Percentiles rank a stretch among this genome's conserved stretches.
These are phyloP conservation scores for Cyprinus carpio DNA, from an alignment of 2,113 vertebrate genomes.

Conservation along the genomic window DNA sequence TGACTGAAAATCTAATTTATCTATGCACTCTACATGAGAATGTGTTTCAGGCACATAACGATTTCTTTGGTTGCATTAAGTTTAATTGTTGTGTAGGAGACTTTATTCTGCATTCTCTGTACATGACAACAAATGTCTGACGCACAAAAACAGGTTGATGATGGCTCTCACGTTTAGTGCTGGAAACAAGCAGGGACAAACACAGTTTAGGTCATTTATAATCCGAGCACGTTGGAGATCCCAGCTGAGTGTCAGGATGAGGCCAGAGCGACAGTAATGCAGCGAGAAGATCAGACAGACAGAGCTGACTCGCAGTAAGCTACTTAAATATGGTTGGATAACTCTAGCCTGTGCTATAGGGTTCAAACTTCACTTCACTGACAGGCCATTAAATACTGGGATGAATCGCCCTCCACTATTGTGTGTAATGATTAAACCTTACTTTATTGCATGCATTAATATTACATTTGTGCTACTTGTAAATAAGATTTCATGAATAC, in stretches of 20 bases:
- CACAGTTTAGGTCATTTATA: constrained; percentile 21
- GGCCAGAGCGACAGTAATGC: constrained; percentile 23
- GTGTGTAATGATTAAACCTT: constrained; percentile 20
- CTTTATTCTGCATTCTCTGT: background rate
- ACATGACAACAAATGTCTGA: background rate
- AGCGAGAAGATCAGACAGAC: constrained; percentile 30
- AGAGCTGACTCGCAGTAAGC: constrained; percentile 36
- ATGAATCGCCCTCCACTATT: constrained; percentile 13
- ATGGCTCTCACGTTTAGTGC: constrained; percentile 6
- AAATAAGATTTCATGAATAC: background rate
- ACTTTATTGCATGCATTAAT: constrained; percentile 1
- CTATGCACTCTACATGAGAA: background rate
- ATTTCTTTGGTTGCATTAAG: too few relatives aligned
- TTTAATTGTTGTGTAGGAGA: background rate
- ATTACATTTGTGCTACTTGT: background rate
- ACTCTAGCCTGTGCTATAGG: constrained; percentile 3
- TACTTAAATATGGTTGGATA: constrained; percentile 33
- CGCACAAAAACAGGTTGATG: background rate
- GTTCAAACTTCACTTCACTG: constrained; percentile 24
- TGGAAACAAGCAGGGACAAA: background rate
- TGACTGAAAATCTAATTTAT: background rate
- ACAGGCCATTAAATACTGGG: constrained; percentile 16
- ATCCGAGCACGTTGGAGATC: constrained; percentile 20
- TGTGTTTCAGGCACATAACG: background rate
- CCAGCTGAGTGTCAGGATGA: constrained; percentile 24